Evolutionary conservation across 2,888 invertebrate species (phyloP).

Genomic region (Andrena dorsata): DNA sequence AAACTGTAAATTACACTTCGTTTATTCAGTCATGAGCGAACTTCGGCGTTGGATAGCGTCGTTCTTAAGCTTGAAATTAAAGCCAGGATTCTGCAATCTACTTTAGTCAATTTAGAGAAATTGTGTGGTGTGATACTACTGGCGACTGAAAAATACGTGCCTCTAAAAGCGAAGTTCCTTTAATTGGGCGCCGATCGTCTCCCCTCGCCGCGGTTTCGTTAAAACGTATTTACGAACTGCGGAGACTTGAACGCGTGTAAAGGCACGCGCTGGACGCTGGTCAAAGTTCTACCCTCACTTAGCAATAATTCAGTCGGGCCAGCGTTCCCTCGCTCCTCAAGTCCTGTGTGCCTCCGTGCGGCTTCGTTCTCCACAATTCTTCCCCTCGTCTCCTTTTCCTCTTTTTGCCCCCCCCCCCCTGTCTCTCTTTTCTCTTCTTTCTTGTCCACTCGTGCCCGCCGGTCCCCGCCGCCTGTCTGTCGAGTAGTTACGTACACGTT

Average conservation of each 20-base stretch:
- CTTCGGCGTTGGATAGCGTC: not conserved
- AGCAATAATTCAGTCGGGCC: constrained; percentile 80
- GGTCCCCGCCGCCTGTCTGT: constrained; percentile 14
- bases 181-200: not conserved
- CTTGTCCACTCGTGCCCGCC: constrained; percentile 28
- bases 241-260: constrained; percentile 27
- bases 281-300: constrained; percentile 80
- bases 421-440: constrained; percentile 46
- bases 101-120: too few species aligned
- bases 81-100: too few species aligned
- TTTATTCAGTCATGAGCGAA: not conserved
- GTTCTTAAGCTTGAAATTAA: not conserved
- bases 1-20: constrained; percentile 32
- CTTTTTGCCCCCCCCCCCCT: constrained; percentile 15
- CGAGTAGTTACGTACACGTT: constrained; percentile 72
- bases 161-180: not conserved
- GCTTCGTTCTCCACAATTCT: constrained; percentile 65
- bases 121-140: too few species aligned
- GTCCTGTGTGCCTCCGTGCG: constrained; percentile 70
- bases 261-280: constrained; percentile 68
- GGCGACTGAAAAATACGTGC: too few species aligned
- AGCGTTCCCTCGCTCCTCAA: constrained; percentile 61
- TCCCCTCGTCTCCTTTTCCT: constrained; percentile 40
- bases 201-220: constrained; percentile 9
- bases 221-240: constrained; percentile 14